Evolutionary conservation across 2,888 invertebrate species (phyloP), one percentile per base, ranked within the genome.

Genomic region (Autographa gamma): DNA sequence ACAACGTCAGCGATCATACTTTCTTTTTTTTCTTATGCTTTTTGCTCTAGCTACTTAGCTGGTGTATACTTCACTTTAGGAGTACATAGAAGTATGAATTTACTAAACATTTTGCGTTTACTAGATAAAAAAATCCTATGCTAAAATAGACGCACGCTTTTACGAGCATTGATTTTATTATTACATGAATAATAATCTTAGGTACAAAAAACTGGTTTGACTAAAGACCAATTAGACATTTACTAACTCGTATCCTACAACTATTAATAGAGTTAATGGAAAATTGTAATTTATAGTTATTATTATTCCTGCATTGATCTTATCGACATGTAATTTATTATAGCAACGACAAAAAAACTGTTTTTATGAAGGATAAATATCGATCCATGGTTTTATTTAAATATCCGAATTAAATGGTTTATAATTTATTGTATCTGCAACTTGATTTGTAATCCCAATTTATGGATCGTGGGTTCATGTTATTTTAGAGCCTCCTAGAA

Each of bases 301-400:
- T 54, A 52, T 54, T 14, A 54, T 58, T 1, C 25, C 0, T 52
- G 31, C 18, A n/a, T 25, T 62, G 13, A 52, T 54, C 14, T 25
- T 18, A 63, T 61, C 5, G 19, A 41, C 43, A 34, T 9, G 16
- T 64, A n/a, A 73, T 73, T 48, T 48, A 48, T 48, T 48, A 48
- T n/a, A n/a, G 7, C n/a, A 48, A 48, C n/a, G 48, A 48, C n/a
- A 8, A 43, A 48, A 48, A n/a, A 48, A 48, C n/a, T n/a, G 48
- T n/a, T 48, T 48, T 48, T 48, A 48, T n/a, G 48, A 16, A n/a
- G 48, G n/a, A 48, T n/a, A n/a, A n/a, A 48, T 48, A 48, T 6
- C n/a, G 48, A n/a, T 16, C 4, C n/a, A 14, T 43, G 43, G 6
- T 2, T 48, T n/a, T 48, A 48, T 48, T 48, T 7, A n/a, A 48